Conservation (phyloP, 2,888 invertebrate genomes). For the Zaprionus lineosus region DNA sequence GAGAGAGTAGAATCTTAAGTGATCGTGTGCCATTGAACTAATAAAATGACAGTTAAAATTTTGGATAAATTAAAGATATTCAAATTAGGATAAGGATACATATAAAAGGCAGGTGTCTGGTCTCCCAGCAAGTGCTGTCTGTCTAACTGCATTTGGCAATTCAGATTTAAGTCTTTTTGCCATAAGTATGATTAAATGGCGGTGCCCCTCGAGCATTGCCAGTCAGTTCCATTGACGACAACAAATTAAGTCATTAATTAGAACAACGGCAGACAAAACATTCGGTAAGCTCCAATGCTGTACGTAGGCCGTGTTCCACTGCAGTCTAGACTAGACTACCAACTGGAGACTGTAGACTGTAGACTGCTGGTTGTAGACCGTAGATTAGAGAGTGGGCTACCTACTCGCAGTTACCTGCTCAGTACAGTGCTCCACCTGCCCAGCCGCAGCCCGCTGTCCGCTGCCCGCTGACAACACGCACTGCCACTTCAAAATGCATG, state of each 20-base stretch:
- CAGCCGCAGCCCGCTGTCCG: too few relatives aligned
- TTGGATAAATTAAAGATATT: too few relatives aligned
- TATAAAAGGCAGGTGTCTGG: conserved; percentile 11
- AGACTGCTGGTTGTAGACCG: conserved; percentile 58
- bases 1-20: too few relatives aligned
- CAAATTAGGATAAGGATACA: too few relatives aligned
- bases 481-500: conserved; percentile 58
- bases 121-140: too few relatives aligned
- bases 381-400: conserved; percentile 27
- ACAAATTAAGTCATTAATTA: conserved; percentile 57
- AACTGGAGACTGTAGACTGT: conserved; percentile 53
- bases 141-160: conserved; percentile 19
- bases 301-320: conserved; percentile 65
- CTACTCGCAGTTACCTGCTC: conserved; percentile 37
- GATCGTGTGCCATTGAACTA: conserved; percentile 58
- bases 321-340: conserved; percentile 57
- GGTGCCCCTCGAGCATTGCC: neutral
- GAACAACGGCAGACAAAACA: conserved; percentile 47
- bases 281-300: conserved; percentile 60
- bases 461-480: conserved; percentile 59
- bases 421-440: conserved; percentile 24
- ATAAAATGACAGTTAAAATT: too few relatives aligned
- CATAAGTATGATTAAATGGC: conserved; percentile 22
- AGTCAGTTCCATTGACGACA: conserved; percentile 23
- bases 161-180: conserved; percentile 19